These are phyloP conservation scores for Trachemys scripta DNA, from an alignment of 2,113 vertebrate species.

Conservation along the genomic window DNA sequence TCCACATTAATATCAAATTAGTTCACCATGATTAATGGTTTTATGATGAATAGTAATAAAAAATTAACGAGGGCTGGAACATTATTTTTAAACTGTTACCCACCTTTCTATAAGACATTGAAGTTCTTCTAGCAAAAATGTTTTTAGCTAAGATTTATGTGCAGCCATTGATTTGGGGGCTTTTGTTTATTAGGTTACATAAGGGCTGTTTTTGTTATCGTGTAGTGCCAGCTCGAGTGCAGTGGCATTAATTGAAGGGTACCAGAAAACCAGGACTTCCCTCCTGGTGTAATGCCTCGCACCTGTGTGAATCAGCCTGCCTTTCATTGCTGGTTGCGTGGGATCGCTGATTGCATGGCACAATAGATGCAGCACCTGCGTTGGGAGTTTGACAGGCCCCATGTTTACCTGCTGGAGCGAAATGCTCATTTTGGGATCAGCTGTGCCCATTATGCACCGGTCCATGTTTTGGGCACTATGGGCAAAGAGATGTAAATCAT, in stretches of 20 bases:
- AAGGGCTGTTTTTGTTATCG: slow-evolving; percentile 53
- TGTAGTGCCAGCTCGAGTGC: background rate
- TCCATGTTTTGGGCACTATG: accelerated
- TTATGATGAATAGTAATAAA: slow-evolving; percentile 72
- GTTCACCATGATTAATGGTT: slow-evolving; percentile 72
- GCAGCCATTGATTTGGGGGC: slow-evolving; percentile 55
- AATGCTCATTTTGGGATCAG: accelerated
- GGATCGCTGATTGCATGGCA: slow-evolving; percentile 10
- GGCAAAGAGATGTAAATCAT: background rate
- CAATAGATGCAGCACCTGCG: slow-evolving; percentile 11
- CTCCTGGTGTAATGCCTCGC: background rate
- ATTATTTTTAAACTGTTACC: slow-evolving; percentile 67
- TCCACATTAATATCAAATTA: slow-evolving; percentile 73
- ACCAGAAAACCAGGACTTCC: slow-evolving; percentile 13
- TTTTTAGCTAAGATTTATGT: slow-evolving; percentile 63
- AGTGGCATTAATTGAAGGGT: slow-evolving; percentile 35
- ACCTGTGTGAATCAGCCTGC: slow-evolving; percentile 21
- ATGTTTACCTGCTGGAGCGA: background rate
- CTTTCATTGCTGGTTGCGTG: slow-evolving; percentile 17
- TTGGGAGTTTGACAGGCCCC: background rate
- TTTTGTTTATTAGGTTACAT: slow-evolving; percentile 68
- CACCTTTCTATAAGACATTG: slow-evolving; percentile 51
- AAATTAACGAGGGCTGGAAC: slow-evolving; percentile 69
- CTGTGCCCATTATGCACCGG: accelerated
- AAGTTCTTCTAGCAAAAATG: slow-evolving; percentile 55